phyloP scores from a whole-genome alignment of 2,797 vertebrate genomes.

The Menidia menidia region DNA sequence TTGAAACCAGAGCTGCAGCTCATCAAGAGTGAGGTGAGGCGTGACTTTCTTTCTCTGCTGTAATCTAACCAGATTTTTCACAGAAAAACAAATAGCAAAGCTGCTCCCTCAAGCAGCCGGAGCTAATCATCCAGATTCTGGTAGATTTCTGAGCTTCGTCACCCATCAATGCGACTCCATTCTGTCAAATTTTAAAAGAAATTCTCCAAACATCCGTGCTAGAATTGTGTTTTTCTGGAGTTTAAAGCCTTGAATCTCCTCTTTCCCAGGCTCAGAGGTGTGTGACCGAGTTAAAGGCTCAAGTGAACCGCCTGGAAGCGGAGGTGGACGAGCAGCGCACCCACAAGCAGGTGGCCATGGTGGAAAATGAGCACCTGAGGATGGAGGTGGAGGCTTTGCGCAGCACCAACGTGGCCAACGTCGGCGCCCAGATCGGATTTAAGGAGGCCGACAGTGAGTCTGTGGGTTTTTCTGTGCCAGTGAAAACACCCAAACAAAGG shows the following conservation, averaged over 20 bases:
- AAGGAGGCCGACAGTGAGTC: conserved; percentile 93
- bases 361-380: conserved; percentile 90
- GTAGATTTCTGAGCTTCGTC: too few species aligned
- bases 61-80: too few species aligned
- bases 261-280: conserved; percentile 78
- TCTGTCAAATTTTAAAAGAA: not conserved
- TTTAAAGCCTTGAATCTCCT: not conserved
- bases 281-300: conserved; percentile 73
- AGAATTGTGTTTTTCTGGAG: not conserved
- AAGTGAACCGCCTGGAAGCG: conserved; percentile 79
- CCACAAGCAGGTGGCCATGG: conserved; percentile 89
- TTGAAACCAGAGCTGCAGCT: conserved; percentile 76
- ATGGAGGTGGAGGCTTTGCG: conserved; percentile 89
- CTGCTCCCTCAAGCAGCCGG: too few species aligned
- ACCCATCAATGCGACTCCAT: too few species aligned
- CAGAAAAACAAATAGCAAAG: too few species aligned
- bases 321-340: conserved; percentile 80
- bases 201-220: not conserved
- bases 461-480: not conserved
- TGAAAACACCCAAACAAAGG: not conserved
- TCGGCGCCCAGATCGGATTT: conserved; percentile 90
- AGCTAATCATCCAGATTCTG: too few species aligned
- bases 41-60: not conserved
- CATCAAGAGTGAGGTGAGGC: conserved; percentile 71
- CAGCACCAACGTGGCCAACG: conserved; percentile 82